Base-by-base conservation (phyloP, 2,113 vertebrate genomes). In the Copsychus sechellarum region DNA sequence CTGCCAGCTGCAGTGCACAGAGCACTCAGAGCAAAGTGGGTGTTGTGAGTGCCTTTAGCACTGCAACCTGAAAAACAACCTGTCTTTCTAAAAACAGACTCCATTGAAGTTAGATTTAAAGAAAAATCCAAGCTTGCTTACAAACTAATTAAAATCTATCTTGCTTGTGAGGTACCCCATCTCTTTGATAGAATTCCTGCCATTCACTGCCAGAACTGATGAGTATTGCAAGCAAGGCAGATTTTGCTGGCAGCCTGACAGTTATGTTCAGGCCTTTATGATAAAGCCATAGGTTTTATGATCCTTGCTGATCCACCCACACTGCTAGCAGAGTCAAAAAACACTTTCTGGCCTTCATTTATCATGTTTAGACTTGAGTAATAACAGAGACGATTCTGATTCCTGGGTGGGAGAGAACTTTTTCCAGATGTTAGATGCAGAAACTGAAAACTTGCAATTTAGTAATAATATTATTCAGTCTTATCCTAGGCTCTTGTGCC, bases 271-370 rank as follows among this genome's bases (percentile, higher is more conserved):
- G 81, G 45, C 40, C 61, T 89, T 85, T 72, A 61, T 61, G 31
- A 81, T 85, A 94, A 92, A 76, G 81, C 58, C 45, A 62, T 65
- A 69, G 47, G 54, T 69, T 92, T 95, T 87, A 77, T 4, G 20
- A 19, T 87, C 87, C 67, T 80, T 77, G 78, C 66, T 88, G 58
- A 79, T 90, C 89, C 87, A 85, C 93, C 91, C 90, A 88, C 90
- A 36, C 78, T 94, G 47, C 71, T 70, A 90, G 71, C 79, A 71
- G 31, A 76, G 67, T 91, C 34, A 36, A 91, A 78, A 79, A 81
- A 11, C 38, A 45, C 45, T 85, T 81, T 93, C 31, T 8, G 31
- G 71, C 56, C 77, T 76, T 80, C 69, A 61, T 91, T 92, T 88
- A 73, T 87, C 77, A 12, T 81, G 62, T 87, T 87, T 85, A 81